phyloP scores from a whole-genome alignment of 2,888 invertebrate species.

The Agelastica alni region DNA sequence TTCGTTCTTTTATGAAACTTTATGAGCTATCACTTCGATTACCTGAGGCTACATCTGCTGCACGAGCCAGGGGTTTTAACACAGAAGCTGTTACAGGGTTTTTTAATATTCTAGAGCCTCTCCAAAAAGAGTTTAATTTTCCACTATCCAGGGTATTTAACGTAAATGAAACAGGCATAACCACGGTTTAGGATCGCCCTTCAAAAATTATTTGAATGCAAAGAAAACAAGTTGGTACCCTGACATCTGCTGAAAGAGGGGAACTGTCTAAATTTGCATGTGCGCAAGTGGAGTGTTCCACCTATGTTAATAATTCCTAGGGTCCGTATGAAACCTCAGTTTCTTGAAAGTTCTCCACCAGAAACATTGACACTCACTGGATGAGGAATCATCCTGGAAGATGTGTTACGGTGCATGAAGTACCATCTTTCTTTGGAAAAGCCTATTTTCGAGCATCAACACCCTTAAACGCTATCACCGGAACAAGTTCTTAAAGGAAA shows the following conservation, averaged over 20 bases:
- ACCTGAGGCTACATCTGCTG: no score
- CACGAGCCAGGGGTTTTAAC: no score
- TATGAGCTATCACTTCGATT: no score
- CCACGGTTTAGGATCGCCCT: no score
- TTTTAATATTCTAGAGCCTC: conserved; percentile 8
- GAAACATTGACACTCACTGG: no score
- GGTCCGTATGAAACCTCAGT: conserved; percentile 14
- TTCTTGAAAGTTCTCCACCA: no score
- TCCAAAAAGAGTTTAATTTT: conserved; percentile 1
- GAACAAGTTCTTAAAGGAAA: no score
- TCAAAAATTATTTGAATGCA: conserved; percentile 7
- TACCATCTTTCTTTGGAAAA: conserved; percentile 33
- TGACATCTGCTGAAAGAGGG: conserved; percentile 16
- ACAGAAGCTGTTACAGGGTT: conserved; percentile 2
- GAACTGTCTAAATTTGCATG: conserved; percentile 18
- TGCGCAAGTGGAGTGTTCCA: conserved; percentile 18
- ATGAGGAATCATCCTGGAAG: conserved; percentile 39
- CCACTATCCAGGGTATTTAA: conserved; percentile 7
- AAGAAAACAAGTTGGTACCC: conserved; percentile 8
- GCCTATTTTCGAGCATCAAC: conserved; percentile 40
- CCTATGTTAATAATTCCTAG: conserved; percentile 16
- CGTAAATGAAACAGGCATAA: no score
- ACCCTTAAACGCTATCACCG: no score
- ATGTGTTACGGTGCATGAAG: conserved; percentile 38
- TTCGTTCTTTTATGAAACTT: no score